Conservation (phyloP, 2,888 invertebrate species). For the Cephus nigrinus region DNA sequence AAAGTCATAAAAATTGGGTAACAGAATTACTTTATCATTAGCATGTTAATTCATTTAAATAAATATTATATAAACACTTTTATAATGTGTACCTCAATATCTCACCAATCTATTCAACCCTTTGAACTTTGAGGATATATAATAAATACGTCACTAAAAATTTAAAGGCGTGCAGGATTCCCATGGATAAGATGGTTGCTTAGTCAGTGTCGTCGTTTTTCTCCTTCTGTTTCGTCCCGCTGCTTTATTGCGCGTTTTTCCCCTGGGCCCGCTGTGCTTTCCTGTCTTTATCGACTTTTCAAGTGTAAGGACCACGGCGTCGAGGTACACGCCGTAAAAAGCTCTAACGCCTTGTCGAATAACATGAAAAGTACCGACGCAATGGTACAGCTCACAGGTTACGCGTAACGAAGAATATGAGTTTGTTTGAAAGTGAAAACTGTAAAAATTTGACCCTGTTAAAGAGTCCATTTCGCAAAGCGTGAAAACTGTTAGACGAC, state of each 20-base stretch:
- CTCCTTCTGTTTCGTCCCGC: not conserved
- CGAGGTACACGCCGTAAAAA: not conserved
- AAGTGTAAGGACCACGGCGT: not conserved
- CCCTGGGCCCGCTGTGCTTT: not conserved
- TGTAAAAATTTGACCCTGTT: not conserved
- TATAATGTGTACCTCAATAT: not conserved
- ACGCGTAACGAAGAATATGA: not conserved
- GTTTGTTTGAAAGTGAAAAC: not conserved
- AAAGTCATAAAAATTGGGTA: not conserved
- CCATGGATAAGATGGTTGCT: not conserved
- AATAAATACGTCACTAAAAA: not conserved
- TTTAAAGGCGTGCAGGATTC: not conserved
- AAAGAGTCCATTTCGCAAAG: not conserved
- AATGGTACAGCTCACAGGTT: not conserved
- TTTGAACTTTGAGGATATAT: not conserved
- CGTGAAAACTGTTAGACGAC: not conserved
- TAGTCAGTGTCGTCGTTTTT: slow-evolving; percentile 5
- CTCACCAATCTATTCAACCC: not conserved
- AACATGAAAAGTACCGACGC: not conserved
- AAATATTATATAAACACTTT: too few relatives aligned
- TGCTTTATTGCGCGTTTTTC: not conserved
- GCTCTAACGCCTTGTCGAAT: not conserved
- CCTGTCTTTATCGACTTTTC: not conserved
- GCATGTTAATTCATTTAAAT: too few relatives aligned
- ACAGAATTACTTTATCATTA: not conserved